phyloP scores from a whole-genome alignment of 2,888 invertebrate genomes.

The Sesamia inferens region DNA sequence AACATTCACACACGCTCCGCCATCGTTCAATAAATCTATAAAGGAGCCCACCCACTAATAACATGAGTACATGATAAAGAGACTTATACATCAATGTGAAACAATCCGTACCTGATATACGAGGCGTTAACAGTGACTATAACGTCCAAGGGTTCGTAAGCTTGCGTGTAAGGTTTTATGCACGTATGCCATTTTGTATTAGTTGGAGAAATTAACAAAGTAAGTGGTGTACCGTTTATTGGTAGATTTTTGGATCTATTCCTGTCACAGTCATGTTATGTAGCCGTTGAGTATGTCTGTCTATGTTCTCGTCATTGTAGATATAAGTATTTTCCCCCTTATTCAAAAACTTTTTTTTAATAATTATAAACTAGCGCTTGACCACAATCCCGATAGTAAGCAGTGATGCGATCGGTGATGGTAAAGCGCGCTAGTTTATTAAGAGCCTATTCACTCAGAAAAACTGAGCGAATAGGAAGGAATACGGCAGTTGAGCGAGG shows the following conservation, averaged over 20 bases:
- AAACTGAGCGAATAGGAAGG: too few species aligned
- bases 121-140: conserved; percentile 52
- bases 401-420: too few species aligned
- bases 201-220: conserved; percentile 55
- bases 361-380: too few species aligned
- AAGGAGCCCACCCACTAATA: conserved; percentile 59
- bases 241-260: neutral
- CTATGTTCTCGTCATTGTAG: too few species aligned
- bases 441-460: too few species aligned
- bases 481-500: too few species aligned
- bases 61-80: conserved; percentile 56
- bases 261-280: too few species aligned
- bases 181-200: conserved; percentile 59
- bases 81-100: conserved; percentile 65
- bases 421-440: too few species aligned
- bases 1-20: conserved; percentile 36
- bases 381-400: too few species aligned
- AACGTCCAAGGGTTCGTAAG: conserved; percentile 62
- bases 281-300: too few species aligned
- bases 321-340: too few species aligned
- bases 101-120: conserved; percentile 68
- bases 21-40: conserved; percentile 57
- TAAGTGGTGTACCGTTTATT: neutral
- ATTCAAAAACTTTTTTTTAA: too few species aligned
- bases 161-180: conserved; percentile 51